These are phyloP conservation scores for Drosophila mulleri DNA, from an alignment of 2,888 invertebrate genomes.

Conservation along the genomic window DNA sequence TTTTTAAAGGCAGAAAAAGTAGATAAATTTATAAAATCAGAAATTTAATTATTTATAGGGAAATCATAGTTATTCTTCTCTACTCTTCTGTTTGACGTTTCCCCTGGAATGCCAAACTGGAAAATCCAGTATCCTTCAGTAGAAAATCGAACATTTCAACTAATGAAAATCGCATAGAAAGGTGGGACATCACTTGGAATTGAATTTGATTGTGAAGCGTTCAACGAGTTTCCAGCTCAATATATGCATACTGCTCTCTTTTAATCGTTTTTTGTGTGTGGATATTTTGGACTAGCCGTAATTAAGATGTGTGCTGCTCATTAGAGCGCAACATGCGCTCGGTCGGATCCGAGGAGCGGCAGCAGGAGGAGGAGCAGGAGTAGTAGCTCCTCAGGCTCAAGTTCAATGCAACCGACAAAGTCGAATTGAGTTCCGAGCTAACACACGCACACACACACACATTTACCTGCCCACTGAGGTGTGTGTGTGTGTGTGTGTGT, in stretches of 20 bases:
- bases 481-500: neutral
- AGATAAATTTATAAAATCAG: no score
- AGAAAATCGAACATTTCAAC: neutral
- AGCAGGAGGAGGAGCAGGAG: conserved; percentile 1
- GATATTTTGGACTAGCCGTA: conserved; percentile 38
- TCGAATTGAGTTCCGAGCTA: conserved; percentile 44
- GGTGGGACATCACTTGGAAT: neutral
- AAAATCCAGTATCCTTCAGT: no score
- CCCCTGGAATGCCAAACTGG: no score
- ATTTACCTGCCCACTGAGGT: conserved; percentile 8
- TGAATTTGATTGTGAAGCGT: neutral
- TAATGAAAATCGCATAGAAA: conserved; percentile 6
- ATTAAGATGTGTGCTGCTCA: conserved; percentile 58
- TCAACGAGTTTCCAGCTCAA: neutral
- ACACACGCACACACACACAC: conserved; percentile 14
- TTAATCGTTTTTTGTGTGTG: neutral
- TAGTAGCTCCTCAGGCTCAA: conserved; percentile 19
- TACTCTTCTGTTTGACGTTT: no score
- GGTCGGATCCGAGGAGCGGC: neutral
- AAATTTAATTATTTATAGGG: no score
- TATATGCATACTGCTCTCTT: neutral
- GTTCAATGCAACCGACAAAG: conserved; percentile 51
- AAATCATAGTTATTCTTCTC: no score
- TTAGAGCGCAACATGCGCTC: conserved; percentile 45
- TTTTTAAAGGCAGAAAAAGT: no score